Percentiles rank a stretch among this genome's conserved stretches.
phyloP scores from a whole-genome alignment of 2,113 vertebrate genomes.

The Dasypus novemcinctus region DNA sequence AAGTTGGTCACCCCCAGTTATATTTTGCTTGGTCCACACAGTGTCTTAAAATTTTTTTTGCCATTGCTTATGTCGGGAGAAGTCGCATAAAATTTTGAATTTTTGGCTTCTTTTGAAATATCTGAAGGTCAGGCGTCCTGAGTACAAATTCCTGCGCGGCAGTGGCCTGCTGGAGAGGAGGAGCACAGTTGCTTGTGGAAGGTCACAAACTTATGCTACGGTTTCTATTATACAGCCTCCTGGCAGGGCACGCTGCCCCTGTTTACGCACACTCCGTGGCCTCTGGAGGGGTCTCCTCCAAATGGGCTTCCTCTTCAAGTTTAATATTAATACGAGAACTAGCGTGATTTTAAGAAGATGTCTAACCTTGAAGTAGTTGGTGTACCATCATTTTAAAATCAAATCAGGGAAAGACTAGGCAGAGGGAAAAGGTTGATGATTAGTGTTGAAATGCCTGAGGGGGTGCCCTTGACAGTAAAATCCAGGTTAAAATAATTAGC shows the following conservation, averaged over 20 bases:
- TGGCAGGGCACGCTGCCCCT: neutral
- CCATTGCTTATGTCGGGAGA: neutral
- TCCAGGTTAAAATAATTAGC: neutral
- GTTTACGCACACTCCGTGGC: rapidly evolving
- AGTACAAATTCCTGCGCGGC: neutral
- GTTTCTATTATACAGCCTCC: neutral
- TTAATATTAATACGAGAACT: neutral
- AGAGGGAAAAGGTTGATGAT: neutral
- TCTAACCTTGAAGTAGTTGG: neutral
- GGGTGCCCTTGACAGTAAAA: neutral
- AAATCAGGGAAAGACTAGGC: neutral
- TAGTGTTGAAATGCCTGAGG: neutral
- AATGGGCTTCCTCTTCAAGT: neutral
- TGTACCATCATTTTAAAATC: neutral
- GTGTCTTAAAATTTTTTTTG: conserved; percentile 7
- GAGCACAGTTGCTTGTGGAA: neutral
- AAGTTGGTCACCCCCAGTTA: neutral
- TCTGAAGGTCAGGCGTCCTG: neutral
- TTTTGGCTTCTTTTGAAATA: conserved; percentile 3
- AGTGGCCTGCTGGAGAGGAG: neutral
- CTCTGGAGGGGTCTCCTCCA: neutral
- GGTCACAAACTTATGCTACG: rapidly evolving
- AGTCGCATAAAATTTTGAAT: neutral
- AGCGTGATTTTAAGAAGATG: neutral
- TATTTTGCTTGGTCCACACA: neutral